These are phyloP conservation scores for Acipenser ruthenus DNA, from an alignment of 2,797 vertebrate genomes.

Conservation along the genomic window DNA sequence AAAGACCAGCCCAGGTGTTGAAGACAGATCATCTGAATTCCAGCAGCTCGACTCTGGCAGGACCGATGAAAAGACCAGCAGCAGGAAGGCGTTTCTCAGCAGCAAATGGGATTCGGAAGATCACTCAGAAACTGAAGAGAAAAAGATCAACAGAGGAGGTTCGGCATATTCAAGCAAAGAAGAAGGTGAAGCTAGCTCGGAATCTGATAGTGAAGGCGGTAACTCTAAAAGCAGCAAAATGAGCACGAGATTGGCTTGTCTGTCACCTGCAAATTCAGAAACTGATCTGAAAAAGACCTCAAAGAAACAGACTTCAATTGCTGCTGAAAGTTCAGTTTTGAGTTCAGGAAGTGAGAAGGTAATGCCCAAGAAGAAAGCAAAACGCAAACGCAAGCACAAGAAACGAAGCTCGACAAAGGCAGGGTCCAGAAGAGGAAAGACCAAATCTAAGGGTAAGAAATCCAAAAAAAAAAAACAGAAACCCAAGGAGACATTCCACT, in stretches of 20 bases:
- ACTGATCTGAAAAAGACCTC: constrained; percentile 9
- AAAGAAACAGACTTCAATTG: constrained; percentile 22
- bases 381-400: constrained; percentile 71
- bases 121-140: constrained; percentile 59
- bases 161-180: constrained; percentile 68
- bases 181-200: constrained; percentile 89
- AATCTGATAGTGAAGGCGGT: constrained; percentile 63
- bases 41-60: constrained; percentile 41
- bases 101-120: constrained; percentile 83
- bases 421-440: constrained; percentile 49
- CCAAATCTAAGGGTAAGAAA: constrained; percentile 71
- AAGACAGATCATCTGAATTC: constrained; percentile 18
- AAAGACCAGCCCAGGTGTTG: constrained; percentile 14
- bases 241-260: constrained; percentile 22
- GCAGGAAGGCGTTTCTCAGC: constrained; percentile 45
- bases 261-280: constrained; percentile 27
- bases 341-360: constrained; percentile 32
- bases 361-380: constrained; percentile 64
- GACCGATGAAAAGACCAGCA: constrained; percentile 31
- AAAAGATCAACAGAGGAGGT: constrained; percentile 33
- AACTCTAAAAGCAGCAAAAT: constrained; percentile 39
- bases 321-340: constrained; percentile 42
- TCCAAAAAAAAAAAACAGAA: constrained; percentile 82
- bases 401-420: constrained; percentile 57
- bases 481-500: constrained; percentile 82